These are phyloP conservation scores for Hypolimnas misippus DNA, from an alignment of 2,888 invertebrate genomes.

Conservation along the genomic window DNA sequence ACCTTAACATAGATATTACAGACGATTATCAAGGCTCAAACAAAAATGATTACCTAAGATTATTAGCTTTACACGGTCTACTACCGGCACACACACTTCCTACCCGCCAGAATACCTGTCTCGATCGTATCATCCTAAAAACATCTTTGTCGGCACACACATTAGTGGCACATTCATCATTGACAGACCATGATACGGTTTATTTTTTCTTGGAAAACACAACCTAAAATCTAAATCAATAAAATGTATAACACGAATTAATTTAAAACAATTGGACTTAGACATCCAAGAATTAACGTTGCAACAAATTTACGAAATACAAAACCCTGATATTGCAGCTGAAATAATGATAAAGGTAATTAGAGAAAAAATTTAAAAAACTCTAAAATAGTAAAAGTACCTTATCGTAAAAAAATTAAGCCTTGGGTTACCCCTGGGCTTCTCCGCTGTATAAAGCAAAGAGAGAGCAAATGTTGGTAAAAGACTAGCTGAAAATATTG, in stretches of 20 bases:
- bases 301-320: neutral
- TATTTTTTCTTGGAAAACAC: neutral
- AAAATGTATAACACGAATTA: neutral
- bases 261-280: neutral
- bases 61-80: constrained; percentile 40
- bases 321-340: neutral
- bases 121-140: constrained; percentile 42
- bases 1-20: constrained; percentile 40
- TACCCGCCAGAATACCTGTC: constrained; percentile 37
- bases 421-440: neutral
- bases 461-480: constrained; percentile 34
- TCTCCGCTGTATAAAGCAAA: constrained; percentile 31
- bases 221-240: neutral
- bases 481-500: constrained; percentile 17
- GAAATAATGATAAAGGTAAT: neutral
- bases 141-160: constrained; percentile 29
- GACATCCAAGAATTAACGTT: neutral
- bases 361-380: neutral
- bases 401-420: neutral
- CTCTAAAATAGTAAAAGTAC: neutral
- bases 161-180: constrained; percentile 21
- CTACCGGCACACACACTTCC: constrained; percentile 37
- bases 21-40: neutral
- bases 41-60: constrained; percentile 38
- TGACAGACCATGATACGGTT: constrained; percentile 31